Conservation (phyloP, 2,113 vertebrate species). For the Excalfactoria chinensis region DNA sequence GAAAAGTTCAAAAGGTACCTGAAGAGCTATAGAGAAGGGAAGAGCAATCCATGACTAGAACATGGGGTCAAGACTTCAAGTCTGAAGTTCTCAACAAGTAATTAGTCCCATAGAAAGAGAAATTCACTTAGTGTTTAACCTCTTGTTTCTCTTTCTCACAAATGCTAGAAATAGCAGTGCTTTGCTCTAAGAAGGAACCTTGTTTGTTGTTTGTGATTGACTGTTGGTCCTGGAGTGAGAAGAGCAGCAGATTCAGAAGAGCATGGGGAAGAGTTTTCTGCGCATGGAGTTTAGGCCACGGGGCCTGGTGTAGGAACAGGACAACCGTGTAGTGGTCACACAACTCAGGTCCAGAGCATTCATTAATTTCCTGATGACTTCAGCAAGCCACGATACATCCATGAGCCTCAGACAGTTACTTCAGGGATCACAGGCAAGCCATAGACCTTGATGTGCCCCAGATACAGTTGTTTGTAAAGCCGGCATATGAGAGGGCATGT, state of each 20-base stretch:
- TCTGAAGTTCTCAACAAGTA: not conserved
- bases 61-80: rapidly evolving
- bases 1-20: not conserved
- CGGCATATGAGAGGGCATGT: not conserved
- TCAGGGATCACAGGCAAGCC: not conserved
- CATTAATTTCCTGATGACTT: not conserved
- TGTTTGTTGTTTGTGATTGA: not conserved
- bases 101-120: not conserved
- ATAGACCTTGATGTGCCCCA: not conserved
- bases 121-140: rapidly evolving
- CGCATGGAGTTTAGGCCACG: not conserved
- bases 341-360: not conserved
- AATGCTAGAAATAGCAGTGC: not conserved
- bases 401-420: rapidly evolving
- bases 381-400: not conserved
- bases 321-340: not conserved
- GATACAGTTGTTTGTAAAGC: not conserved
- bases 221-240: not conserved
- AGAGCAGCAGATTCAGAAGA: not conserved
- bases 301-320: not conserved
- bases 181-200: not conserved
- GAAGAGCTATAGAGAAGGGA: rapidly evolving
- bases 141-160: not conserved
- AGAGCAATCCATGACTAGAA: not conserved
- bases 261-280: rapidly evolving